Percentiles rank a stretch among this genome's conserved stretches.
Conservation (phyloP, 2,888 invertebrate species). For the Linnaemya tessellans region DNA sequence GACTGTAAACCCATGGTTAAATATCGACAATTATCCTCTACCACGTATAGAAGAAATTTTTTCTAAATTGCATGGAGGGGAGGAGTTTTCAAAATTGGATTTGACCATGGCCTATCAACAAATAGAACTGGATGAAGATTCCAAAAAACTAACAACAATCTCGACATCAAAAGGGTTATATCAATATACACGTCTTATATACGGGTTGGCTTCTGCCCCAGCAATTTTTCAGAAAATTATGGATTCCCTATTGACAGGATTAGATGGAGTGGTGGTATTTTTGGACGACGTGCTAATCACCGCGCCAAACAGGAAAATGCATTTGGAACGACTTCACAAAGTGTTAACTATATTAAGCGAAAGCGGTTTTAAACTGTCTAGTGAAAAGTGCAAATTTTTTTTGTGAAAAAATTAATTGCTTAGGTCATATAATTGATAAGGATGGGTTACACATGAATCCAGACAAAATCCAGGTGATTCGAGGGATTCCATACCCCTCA, state of each 20-base stretch:
- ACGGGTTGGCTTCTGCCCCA: constrained; percentile 73
- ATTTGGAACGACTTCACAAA: too few species aligned
- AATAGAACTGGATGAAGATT: background rate
- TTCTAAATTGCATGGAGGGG: background rate
- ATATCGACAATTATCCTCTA: background rate
- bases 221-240: constrained; percentile 78
- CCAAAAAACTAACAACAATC: constrained; percentile 70
- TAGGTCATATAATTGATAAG: background rate
- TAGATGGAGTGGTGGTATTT: constrained; percentile 7
- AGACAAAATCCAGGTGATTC: background rate
- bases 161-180: constrained; percentile 73
- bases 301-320: too few species aligned
- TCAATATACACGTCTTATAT: constrained; percentile 68
- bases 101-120: constrained; percentile 1
- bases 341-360: too few species aligned
- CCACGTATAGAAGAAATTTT: background rate
- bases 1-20: background rate
- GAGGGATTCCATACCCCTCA: background rate
- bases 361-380: too few species aligned
- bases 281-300: background rate
- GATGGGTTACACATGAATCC: too few species aligned
- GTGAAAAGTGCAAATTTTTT: too few species aligned
- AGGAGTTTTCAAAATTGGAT: background rate
- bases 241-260: background rate
- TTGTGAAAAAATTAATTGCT: background rate